Percentiles rank a stretch among this genome's conserved stretches.
These are phyloP conservation scores for Buceros bicornis DNA, from an alignment of 2,797 vertebrate genomes.

Conservation along the genomic window DNA sequence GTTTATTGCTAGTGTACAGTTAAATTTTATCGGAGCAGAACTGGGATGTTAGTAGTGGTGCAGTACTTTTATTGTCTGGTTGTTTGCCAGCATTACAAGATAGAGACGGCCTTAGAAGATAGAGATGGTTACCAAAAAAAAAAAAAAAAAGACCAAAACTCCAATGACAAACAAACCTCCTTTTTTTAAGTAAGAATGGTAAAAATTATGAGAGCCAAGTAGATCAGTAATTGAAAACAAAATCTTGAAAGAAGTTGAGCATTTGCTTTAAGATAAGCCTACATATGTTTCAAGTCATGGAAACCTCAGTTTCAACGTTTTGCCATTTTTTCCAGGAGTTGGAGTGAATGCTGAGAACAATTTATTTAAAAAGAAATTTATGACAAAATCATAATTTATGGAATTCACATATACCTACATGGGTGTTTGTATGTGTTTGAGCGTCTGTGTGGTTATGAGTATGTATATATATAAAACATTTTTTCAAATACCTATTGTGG, in stretches of 20 bases:
- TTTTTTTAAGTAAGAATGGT: not conserved
- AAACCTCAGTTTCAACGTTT: not conserved
- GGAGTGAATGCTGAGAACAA: not conserved
- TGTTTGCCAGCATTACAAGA: not conserved
- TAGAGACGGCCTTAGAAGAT: not conserved
- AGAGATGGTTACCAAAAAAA: not conserved
- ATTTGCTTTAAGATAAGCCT: not conserved
- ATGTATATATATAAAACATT: not conserved
- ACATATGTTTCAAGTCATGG: not conserved
- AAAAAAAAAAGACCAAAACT: not conserved
- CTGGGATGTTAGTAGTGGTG: not conserved
- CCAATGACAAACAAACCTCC: accelerated
- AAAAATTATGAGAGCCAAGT: not conserved
- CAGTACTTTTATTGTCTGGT: not conserved
- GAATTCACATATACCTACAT: not conserved
- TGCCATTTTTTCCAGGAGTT: not conserved
- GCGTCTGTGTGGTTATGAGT: not conserved
- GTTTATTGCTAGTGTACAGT: not conserved
- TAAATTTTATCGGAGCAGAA: not conserved
- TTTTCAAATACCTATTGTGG: accelerated
- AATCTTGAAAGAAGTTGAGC: not conserved
- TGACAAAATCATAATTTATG: not conserved
- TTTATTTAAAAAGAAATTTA: not conserved
- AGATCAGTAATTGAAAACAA: not conserved
- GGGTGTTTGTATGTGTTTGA: accelerated